These are phyloP conservation scores for Xyliphius kryptos DNA, from an alignment of 2,113 vertebrate species.

Conservation along the genomic window DNA sequence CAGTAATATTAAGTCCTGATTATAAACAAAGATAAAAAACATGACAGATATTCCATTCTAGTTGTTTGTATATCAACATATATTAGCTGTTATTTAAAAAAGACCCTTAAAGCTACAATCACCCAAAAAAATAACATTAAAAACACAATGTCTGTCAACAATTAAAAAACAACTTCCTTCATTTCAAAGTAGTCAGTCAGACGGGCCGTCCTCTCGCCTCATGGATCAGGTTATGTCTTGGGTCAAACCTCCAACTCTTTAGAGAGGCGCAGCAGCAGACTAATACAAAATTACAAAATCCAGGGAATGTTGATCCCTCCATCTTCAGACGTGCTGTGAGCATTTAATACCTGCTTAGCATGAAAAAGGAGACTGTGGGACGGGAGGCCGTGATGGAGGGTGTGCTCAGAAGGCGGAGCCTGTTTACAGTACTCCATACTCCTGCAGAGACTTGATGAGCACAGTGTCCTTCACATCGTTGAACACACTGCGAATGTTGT, in stretches of 20 bases:
- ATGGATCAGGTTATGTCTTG: background rate
- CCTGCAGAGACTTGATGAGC: conserved; percentile 64
- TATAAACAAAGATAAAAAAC: no score
- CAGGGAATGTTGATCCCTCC: background rate
- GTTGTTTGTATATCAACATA: no score
- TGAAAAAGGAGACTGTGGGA: background rate
- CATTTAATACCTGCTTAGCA: background rate
- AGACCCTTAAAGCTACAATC: no score
- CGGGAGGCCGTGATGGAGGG: conserved; percentile 22
- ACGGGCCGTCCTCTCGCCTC: background rate
- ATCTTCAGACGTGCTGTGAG: background rate
- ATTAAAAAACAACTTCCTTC: background rate
- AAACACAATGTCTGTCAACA: no score
- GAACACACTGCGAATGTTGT: conserved; percentile 81
- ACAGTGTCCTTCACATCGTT: conserved; percentile 75
- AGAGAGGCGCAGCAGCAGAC: background rate
- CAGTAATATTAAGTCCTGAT: no score
- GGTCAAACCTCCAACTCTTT: background rate
- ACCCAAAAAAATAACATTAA: no score
- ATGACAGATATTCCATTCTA: no score
- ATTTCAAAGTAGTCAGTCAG: background rate
- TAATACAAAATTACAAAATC: background rate
- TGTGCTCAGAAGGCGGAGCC: conserved; percentile 23
- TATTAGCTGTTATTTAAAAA: no score
- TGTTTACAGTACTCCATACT: conserved; percentile 65